Evolutionary conservation across 2,888 invertebrate species (phyloP), one percentile per base, ranked within the genome.

Genomic region (Lucinisca nassula): DNA sequence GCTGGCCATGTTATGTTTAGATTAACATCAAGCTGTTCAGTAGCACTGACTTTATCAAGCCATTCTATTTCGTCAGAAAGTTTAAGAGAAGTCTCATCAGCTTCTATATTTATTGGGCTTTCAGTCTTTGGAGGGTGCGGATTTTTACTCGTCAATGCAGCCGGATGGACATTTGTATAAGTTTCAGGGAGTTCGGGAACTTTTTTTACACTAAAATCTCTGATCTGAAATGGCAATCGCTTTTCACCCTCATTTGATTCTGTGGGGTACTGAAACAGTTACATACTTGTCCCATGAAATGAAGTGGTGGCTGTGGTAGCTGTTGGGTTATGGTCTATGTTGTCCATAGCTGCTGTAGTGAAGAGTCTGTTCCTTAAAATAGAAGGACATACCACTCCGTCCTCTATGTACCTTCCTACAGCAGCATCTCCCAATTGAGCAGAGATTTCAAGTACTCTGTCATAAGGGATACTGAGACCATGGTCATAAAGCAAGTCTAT

Each of bases 241-340:
- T n/a, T n/a, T n/a, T n/a, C n/a, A n/a, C n/a, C n/a, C n/a, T n/a
- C 21, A 12, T 61, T n/a, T 12, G 61, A 61, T 8, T 45, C 45
- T 61, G 85, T 75, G n/a, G 49, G 83, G 35, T 49, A 80, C 32
- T 79, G 70, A n/a, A 86, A 86, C 17, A 81, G 0, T 3, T 21
- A 40, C 12, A 70, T 82, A 24, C 61, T 74, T 38, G 85, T 74
- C 12, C 86, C 87, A 77, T 87, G 40, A 87, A n/a, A 87, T 12
- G 86, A 87, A 21, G 49, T 24, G 17, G 12, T 17, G 10, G 82
- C 45, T 30, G 86, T 87, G n/a, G 70, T 74, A 76, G 81, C 74
- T n/a, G 6, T 77, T 51, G 78, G 78, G 82, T 87, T 82, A 58
- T 87, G 86, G 32, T 87, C 86, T 21, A 87, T 45, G 58, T 81